Base-by-base conservation (phyloP, 2,888 invertebrate species). In the Idaea dimidiata region DNA sequence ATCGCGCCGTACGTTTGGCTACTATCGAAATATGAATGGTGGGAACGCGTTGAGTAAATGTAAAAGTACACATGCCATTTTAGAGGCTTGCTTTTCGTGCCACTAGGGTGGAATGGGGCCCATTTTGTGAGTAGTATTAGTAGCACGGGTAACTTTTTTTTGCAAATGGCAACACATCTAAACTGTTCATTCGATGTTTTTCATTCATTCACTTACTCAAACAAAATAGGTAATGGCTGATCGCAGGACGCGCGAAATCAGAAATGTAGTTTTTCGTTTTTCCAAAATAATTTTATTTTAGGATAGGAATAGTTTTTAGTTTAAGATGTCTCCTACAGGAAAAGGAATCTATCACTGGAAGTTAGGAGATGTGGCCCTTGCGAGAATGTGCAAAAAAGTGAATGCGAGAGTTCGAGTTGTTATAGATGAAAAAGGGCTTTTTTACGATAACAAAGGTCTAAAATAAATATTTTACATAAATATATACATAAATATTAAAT, bases 361-460 rank as follows among this genome's bases (percentile, higher is more conserved):
- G 69, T 73, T 91, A 14, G 91, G 91, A 10, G 91, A 92, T 60
- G 72, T 89, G 54, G 89, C 91, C 10, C 78, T 86, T 5, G 91
- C 91, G 18, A 83, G 84, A 74, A 72, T 91, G 60, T 80, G 85
- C 62, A 86, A 85, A 73, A 88, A 87, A 80, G 80, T 88, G 62
- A 91, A 88, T 61, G 82, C 88, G 0, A 89, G 86, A 75, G 90
- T 91, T 8, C 82, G 82, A 78, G 85, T 92, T 58, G 80, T 89
- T 16, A 91, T 90, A 77, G 79, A 91, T 68, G 85, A 87, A 67
- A 79, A 88, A 54, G 91, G 91, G 64, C 70, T 89, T 65, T 91
- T 92, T 81, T 84, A 82, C 65, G 91, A 88, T 54, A 77, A 88
- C 43, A 91, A 89, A 86, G 89, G 91, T 90, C n/a, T n/a, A n/a